Evolutionary conservation across 2,797 vertebrate genomes (phyloP).

Genomic region (Picus viridis): DNA sequence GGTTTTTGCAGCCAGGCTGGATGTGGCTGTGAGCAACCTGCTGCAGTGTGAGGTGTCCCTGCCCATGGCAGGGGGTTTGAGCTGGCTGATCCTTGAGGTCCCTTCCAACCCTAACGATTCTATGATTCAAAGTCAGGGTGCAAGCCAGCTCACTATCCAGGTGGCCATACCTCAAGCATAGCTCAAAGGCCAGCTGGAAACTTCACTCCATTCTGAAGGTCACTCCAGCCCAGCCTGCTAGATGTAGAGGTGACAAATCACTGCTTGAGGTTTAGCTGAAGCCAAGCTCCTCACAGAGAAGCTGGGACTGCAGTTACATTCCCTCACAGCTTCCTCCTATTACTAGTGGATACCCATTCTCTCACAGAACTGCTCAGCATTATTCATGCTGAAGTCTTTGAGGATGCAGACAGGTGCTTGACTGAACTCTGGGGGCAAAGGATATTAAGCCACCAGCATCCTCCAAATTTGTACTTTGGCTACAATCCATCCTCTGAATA

Average conservation of each 20-base stretch:
- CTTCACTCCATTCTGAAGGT: not conserved
- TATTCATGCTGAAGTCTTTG: not conserved
- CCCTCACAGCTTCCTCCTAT: not conserved
- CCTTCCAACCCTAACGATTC: too few relatives aligned
- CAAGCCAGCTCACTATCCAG: too few relatives aligned
- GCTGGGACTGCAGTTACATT: not conserved
- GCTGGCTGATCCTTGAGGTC: too few relatives aligned
- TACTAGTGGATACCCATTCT: not conserved
- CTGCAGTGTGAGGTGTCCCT: too few relatives aligned
- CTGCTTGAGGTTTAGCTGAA: not conserved
- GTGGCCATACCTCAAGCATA: rapidly evolving
- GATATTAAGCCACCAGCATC: not conserved
- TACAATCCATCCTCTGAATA: not conserved
- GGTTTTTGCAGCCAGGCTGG: too few relatives aligned
- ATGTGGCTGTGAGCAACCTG: too few relatives aligned
- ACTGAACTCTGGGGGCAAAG: not conserved
- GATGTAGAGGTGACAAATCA: not conserved
- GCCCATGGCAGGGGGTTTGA: too few relatives aligned
- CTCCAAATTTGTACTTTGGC: not conserved
- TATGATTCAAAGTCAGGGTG: too few relatives aligned
- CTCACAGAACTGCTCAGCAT: not conserved
- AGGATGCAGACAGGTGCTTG: not conserved
- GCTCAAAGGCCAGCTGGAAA: not conserved
- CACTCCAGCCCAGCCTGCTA: not conserved
- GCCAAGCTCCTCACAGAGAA: not conserved